Percentiles rank a stretch among this genome's conserved stretches.
Evolutionary conservation across 2,888 invertebrate species (phyloP).

Genomic region (Hydriomena furcata): DNA sequence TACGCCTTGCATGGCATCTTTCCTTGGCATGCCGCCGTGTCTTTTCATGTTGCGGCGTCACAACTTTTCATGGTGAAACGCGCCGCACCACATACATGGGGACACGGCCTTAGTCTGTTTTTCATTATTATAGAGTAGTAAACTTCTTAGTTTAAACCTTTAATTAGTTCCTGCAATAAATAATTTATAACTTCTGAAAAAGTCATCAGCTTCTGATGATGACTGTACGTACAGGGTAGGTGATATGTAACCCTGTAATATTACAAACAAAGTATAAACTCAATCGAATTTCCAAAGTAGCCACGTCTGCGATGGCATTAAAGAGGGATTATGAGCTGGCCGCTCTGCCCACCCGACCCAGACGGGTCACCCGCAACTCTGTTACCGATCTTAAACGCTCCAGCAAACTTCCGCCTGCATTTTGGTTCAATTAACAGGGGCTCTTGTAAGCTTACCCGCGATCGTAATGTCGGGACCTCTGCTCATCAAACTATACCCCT

Average conservation of each 20-base stretch:
- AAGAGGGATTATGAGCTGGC: slow-evolving; percentile 46
- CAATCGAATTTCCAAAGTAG: slow-evolving; percentile 27
- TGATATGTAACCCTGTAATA: slow-evolving; percentile 3
- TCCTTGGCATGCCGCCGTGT: too few species aligned
- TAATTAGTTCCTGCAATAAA: too few species aligned
- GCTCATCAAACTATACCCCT: slow-evolving; percentile 38
- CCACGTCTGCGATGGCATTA: slow-evolving; percentile 40
- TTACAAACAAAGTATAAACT: slow-evolving; percentile 20
- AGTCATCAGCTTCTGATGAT: too few species aligned
- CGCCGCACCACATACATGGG: too few species aligned
- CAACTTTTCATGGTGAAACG: too few species aligned
- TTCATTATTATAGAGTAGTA: too few species aligned
- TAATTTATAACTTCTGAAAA: too few species aligned
- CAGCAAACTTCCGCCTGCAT: slow-evolving; percentile 50
- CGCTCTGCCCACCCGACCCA: slow-evolving; percentile 31
- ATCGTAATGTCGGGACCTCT: slow-evolving; percentile 37
- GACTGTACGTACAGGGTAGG: too few species aligned
- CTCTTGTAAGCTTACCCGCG: slow-evolving; percentile 38
- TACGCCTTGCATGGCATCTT: too few species aligned
- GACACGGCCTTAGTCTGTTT: too few species aligned
- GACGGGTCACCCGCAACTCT: slow-evolving; percentile 38
- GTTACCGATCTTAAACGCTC: slow-evolving; percentile 49
- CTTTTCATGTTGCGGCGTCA: too few species aligned
- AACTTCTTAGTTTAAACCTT: too few species aligned
- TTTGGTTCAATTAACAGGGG: slow-evolving; percentile 47